Percentiles rank a stretch among this genome's conserved stretches.
Evolutionary conservation across 2,113 vertebrate species (phyloP).

Genomic region (Pluvianellus socialis): DNA sequence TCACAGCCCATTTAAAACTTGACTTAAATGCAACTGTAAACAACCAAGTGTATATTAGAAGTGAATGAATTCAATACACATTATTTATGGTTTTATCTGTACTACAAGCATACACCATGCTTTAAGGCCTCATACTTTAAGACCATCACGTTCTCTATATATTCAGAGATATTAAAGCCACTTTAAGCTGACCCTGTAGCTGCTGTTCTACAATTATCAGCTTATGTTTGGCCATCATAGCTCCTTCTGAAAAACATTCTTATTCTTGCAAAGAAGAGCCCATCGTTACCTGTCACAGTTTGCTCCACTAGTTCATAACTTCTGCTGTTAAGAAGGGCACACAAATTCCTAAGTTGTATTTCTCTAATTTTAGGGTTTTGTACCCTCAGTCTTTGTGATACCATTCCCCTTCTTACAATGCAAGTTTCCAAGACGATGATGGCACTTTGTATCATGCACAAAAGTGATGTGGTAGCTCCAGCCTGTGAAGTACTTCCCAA

Average conservation of each 20-base stretch:
- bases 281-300: rapidly evolving
- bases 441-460: background rate
- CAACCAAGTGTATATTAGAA: background rate
- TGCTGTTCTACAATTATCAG: background rate
- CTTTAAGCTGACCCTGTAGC: background rate
- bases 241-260: background rate
- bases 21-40: background rate
- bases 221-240: too few relatives aligned
- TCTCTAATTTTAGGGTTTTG: background rate
- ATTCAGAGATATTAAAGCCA: background rate
- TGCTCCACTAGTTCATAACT: background rate
- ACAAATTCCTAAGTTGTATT: background rate
- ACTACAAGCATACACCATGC: background rate
- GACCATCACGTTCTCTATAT: background rate
- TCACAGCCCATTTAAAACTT: background rate
- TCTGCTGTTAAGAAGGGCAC: background rate
- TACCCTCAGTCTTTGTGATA: background rate
- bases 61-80: background rate
- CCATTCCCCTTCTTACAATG: background rate
- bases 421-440: background rate
- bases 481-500: rapidly evolving
- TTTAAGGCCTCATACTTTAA: background rate
- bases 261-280: background rate
- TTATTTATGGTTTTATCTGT: background rate
- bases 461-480: background rate